Evolutionary conservation across 2,797 vertebrate genomes (phyloP), one percentile per base, ranked within the genome.

Genomic region (Fistularia commersonii): DNA sequence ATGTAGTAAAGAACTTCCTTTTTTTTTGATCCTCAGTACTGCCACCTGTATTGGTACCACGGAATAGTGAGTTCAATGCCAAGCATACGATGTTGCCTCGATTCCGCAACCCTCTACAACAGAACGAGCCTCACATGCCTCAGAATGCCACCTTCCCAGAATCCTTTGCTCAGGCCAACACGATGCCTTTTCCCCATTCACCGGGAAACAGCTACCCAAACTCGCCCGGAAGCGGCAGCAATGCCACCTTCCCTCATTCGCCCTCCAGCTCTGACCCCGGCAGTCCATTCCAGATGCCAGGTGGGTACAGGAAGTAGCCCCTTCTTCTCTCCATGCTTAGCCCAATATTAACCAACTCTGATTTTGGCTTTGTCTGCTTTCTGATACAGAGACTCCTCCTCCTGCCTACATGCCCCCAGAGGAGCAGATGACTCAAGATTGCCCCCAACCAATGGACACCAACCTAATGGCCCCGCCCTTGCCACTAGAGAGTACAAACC

Each of bases 261-360:
- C 97, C 97, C 7, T 92, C 93, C 87, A 98, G 93, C 88, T 93
- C 97, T 0, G 96, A 98, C 66, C 96, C 97, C 0, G 94, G 92
- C 74, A 99, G 97, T 77, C 97, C 97, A 56, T 99, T 99, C 81
- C 97, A 99, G 82, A 96, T 99, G 89, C 96, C 97, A 92, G 97
- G 97, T 99, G 82, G 70, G 69, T 57, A 15, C 8, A 7, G 9
- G 3, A 1, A 11, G 1, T 11, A 3, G 11, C 6, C 14, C 32
- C 14, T 6, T 40, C 13, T 6, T 49, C 6, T 4, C n/a, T 52
- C 46, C 12, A 2, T 33, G 32, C 7, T 1, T 14, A 6, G 5
- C 32, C 12, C 32, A 49, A 15, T 32, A 49, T 11, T 34, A 58
- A 7, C 47, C 23, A 14, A 32, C 1, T 13, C 35, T 32, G 15